Base-by-base conservation (phyloP, 1,140 invertebrate species). In the Macrocentrus cingulum region DNA sequence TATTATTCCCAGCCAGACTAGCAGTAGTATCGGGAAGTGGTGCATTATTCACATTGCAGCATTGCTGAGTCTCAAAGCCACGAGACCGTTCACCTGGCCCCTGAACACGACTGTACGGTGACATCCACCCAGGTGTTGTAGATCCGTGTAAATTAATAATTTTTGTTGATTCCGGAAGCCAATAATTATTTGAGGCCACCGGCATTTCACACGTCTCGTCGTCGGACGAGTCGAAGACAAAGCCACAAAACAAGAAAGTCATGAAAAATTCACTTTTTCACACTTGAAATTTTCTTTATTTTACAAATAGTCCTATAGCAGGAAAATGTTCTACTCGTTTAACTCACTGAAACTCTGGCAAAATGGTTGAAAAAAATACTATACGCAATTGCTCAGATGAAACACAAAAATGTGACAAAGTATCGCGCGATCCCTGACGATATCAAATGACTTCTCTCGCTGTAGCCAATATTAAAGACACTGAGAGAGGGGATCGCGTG, bases 221-320 rank as follows among this genome's bases (percentile, higher is more conserved):
- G 68, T 75, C 73, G 22, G 68, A 65, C 71, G 70, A 76, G 70
- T 74, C 66, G 64, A 76, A 75, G 64, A 75, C 67, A 53, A 76
- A 72, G 52, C 74, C 73, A 55, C 74, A 74, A 44, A 76, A 74
- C 66, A 74, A 66, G 66, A 76, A 76, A 69, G 73, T 75, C 74
- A 75, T 76, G 66, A 73, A 72, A 70, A 61, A 34, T 13, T 48
- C 6, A 15, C n/a, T 11, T 11, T 11, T 41, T 41, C 22, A 44
- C n/a, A 1, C 22, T 1, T 44, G 1, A 19, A 19, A 18, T 44
- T 44, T 20, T 1, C 2, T 1, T 5, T 20, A 5, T 44, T 20
- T 18, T 15, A 19, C n/a, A 0, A 6, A 44, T 15, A 44, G 8
- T 8, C 18, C 9, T 6, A 19, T 15, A n/a, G 15, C 16, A 1